Conservation (phyloP, 2,888 invertebrate genomes). For the Cyclophora albipunctata region DNA sequence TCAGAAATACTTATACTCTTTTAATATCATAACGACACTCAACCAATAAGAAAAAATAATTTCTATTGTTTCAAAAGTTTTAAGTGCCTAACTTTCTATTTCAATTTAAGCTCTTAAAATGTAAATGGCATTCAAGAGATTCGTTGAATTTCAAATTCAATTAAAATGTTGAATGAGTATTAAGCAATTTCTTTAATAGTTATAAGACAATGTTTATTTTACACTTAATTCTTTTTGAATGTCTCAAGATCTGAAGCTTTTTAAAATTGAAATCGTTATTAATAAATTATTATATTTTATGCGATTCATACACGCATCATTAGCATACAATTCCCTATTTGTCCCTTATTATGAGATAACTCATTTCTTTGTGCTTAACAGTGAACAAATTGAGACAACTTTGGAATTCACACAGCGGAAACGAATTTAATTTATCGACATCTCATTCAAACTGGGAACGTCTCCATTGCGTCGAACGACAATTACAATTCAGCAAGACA, state of each 20-base stretch:
- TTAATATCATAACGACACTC: slow-evolving; percentile 35
- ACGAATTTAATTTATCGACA: slow-evolving; percentile 73
- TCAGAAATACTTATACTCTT: slow-evolving; percentile 27
- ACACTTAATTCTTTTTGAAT: no score
- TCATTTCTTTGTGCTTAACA: slow-evolving; percentile 37
- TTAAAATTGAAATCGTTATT: no score
- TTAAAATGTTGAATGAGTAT: no score
- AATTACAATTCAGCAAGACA: slow-evolving; percentile 48
- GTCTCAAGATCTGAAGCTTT: no score
- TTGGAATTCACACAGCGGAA: slow-evolving; percentile 68
- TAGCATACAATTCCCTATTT: slow-evolving; percentile 38
- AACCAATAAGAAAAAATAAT: slow-evolving; percentile 41
- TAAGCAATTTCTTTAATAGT: no score
- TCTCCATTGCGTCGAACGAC: slow-evolving; percentile 60
- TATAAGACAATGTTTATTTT: no score
- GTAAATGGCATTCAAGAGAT: neutral
- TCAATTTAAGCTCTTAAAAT: no score
- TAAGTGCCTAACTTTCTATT: neutral
- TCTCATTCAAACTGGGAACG: slow-evolving; percentile 58
- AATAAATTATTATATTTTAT: no score
- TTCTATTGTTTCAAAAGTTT: slow-evolving; percentile 32
- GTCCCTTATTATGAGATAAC: slow-evolving; percentile 39
- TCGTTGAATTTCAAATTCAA: neutral
- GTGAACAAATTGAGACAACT: slow-evolving; percentile 70
- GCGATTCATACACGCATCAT: slow-evolving; percentile 38